Evolutionary conservation across 2,888 invertebrate genomes (phyloP), one percentile per base, ranked within the genome.

Genomic region (Mactromeris polynyma): DNA sequence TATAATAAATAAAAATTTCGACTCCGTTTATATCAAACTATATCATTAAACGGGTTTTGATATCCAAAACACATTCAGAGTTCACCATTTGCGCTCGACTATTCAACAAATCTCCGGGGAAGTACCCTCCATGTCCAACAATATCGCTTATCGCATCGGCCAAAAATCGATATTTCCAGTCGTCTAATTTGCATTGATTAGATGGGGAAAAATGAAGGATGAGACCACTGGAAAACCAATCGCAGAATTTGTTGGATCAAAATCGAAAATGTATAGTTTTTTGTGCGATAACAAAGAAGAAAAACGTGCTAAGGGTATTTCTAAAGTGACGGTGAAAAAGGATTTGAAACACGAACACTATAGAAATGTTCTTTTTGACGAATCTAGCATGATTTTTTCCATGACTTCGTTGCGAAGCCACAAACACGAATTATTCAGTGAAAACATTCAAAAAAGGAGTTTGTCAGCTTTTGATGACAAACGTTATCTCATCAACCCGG

Each of bases 131-230:
- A n/a, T n/a, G n/a, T n/a, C n/a, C n/a, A n/a, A n/a, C n/a, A n/a
- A n/a, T n/a, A n/a, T n/a, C n/a, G n/a, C n/a, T n/a, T n/a, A n/a
- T n/a, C n/a, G n/a, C n/a, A n/a, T n/a, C n/a, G n/a, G n/a, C n/a
- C n/a, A n/a, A n/a, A n/a, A n/a, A n/a, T n/a, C n/a, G n/a, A n/a
- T n/a, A n/a, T n/a, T n/a, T n/a, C n/a, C n/a, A n/a, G n/a, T n/a
- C n/a, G n/a, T n/a, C n/a, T n/a, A n/a, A n/a, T n/a, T n/a, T n/a
- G n/a, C n/a, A n/a, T n/a, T n/a, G n/a, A n/a, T n/a, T n/a, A n/a
- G n/a, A n/a, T n/a, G n/a, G n/a, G 90, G 96, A 31, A 97, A 96
- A 77, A 93, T 94, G 81, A 93, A 94, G n/a, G 94, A 96, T 91
- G 93, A 97, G 1, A 26, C 90, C 91, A 3, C 79, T 38, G 80